Evolutionary conservation across 1,140 invertebrate genomes (phyloP), one percentile per base, ranked within the genome.

Genomic region (Oryzaephilus surinamensis): DNA sequence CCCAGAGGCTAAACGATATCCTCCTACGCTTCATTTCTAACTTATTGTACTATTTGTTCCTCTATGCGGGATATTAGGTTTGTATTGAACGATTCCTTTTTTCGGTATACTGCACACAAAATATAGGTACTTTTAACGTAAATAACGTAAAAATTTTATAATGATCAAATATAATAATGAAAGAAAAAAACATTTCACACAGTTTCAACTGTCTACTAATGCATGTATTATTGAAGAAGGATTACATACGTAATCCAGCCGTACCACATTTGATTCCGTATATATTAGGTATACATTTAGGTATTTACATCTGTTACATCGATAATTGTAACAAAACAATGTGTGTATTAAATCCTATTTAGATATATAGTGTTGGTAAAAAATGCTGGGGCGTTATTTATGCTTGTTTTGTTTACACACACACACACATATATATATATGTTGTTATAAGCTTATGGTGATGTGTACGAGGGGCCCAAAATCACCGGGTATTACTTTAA

Each of bases 1-100:
- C 45, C 41, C 17, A n/a, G 16, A 43, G 41, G 45, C 41, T 35
- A 20, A 30, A 26, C 27, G 40, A 38, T 38, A 38, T 43, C 33
- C 45, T 42, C 45, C 45, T 43, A 42, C 40, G 45, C 45, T 39
- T 41, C 45, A 42, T 46, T 46, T 46, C 42, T 42, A 26, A 37
- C 38, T 33, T 43, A 43, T 43, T 45, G 43, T 45, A 20, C 39
- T 42, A 30, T 45, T 31, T 43, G 43, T 45, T 46, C 45, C 45
- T 43, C 36, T 43, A 19, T 42, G 31, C 27, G 45, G 35, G 35
- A 46, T 46, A 43, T 43, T 43, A 28, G 34, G 26, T 38, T 43
- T 38, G 41, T 20, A 42, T 35, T 35, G n/a, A n/a, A n/a, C n/a
- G n/a, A n/a, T n/a, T n/a, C n/a, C n/a, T n/a, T n/a, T n/a, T n/a